Percentiles rank a stretch among this genome's conserved stretches.
phyloP scores from a whole-genome alignment of 2,888 invertebrate species.

The Idaea aversata region DNA sequence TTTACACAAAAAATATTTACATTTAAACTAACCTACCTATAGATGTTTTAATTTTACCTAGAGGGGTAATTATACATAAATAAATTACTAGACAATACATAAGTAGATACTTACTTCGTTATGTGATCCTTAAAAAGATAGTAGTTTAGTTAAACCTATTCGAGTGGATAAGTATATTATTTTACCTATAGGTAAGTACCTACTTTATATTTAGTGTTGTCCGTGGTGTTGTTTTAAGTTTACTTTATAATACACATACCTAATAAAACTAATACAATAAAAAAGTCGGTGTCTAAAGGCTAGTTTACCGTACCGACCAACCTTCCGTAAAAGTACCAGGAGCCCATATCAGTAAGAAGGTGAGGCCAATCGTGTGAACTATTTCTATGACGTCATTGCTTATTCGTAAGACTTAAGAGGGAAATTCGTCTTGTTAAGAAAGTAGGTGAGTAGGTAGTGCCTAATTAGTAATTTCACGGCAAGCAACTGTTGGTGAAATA shows the following conservation, averaged over 20 bases:
- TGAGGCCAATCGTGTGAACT: slow-evolving; percentile 24
- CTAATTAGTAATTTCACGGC: slow-evolving; percentile 1
- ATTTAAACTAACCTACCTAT: no score
- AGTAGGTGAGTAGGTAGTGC: neutral
- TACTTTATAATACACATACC: neutral
- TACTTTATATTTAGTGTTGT: no score
- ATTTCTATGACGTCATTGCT: slow-evolving; percentile 13
- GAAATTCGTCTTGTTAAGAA: neutral
- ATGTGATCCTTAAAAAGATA: no score
- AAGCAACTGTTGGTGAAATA: neutral
- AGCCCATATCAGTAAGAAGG: slow-evolving; percentile 11
- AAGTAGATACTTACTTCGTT: no score
- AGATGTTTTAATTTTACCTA: no score
- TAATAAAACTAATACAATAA: neutral
- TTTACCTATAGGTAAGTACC: no score
- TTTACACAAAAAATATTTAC: no score
- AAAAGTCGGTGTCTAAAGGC: neutral
- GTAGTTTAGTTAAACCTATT: no score
- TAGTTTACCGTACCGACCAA: slow-evolving; percentile 10
- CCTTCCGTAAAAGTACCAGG: slow-evolving; percentile 26
- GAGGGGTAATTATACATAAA: no score
- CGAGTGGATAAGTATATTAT: no score
- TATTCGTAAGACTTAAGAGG: neutral
- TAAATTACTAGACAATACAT: no score
- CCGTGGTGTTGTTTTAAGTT: neutral